These are phyloP conservation scores for Hydrozoanthus tunicans DNA, from an alignment of 64 coral and sea anemone species.

Conservation along the genomic window DNA sequence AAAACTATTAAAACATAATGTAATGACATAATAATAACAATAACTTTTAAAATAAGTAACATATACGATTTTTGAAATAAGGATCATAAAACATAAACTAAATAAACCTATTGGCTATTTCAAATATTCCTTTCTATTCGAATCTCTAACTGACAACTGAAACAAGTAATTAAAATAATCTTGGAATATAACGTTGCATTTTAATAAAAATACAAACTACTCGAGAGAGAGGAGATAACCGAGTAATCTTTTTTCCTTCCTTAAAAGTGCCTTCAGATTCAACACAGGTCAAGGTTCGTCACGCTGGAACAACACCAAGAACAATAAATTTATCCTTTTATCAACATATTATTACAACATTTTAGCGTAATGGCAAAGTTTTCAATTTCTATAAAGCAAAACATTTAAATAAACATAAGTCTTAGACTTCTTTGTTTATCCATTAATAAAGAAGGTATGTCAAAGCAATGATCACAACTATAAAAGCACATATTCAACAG, in stretches of 20 bases:
- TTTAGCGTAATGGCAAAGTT: background rate
- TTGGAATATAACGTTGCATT: constrained; percentile 41
- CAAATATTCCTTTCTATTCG: constrained; percentile 2
- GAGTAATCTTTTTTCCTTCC: background rate
- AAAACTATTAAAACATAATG: background rate
- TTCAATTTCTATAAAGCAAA: constrained; percentile 4
- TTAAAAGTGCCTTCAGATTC: constrained; percentile 1
- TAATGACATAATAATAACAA: background rate
- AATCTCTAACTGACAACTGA: constrained; percentile 40
- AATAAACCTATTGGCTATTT: constrained; percentile 9
- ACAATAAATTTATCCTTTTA: background rate
- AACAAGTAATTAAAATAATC: constrained; percentile 24
- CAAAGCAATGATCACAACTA: constrained; percentile 9
- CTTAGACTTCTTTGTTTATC: background rate
- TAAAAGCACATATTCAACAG: constrained; percentile 23
- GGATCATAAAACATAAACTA: background rate
- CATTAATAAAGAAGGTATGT: background rate
- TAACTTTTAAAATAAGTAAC: background rate
- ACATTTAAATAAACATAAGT: constrained; percentile 5
- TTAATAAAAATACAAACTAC: background rate
- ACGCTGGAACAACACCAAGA: constrained; percentile 19
- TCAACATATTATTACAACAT: too few species aligned
- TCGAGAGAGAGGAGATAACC: constrained; percentile 33
- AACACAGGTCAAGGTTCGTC: constrained; percentile 16
- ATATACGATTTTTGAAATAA: background rate